Evolutionary conservation across 2,888 invertebrate species (phyloP).

Genomic region (Ectemnius continuus): DNA sequence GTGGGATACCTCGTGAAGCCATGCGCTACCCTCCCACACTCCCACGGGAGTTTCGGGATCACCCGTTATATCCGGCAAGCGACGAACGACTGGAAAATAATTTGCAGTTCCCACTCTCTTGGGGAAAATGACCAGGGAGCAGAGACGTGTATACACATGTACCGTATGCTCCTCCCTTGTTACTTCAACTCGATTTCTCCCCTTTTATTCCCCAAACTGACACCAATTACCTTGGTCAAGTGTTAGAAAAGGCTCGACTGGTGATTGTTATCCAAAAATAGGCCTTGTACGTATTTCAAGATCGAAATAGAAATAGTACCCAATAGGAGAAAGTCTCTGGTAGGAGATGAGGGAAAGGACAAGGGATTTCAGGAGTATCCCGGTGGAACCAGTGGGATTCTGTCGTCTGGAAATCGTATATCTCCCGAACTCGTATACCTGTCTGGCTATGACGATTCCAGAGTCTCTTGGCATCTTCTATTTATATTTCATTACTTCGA

Average conservation of each 20-base stretch:
- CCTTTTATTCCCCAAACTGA: slow-evolving; percentile 1
- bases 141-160: slow-evolving; percentile 7
- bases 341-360: slow-evolving; percentile 8
- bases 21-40: slow-evolving; percentile 46
- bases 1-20: slow-evolving; percentile 74
- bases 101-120: slow-evolving; percentile 62
- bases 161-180: no score
- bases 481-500: slow-evolving; percentile 10
- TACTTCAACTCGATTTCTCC: neutral
- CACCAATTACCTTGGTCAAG: no score
- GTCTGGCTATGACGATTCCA: slow-evolving; percentile 31
- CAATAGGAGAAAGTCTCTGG: no score
- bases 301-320: neutral
- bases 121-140: slow-evolving; percentile 63
- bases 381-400: slow-evolving; percentile 43
- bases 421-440: slow-evolving; percentile 24
- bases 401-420: slow-evolving; percentile 42
- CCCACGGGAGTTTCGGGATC: slow-evolving; percentile 72
- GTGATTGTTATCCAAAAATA: no score
- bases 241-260: no score
- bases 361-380: slow-evolving; percentile 35
- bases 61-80: slow-evolving; percentile 68
- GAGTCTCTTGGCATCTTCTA: slow-evolving; percentile 3
- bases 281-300: neutral
- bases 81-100: slow-evolving; percentile 67